Evolutionary conservation across 2,113 vertebrate genomes (phyloP), one percentile per base, ranked within the genome.

Genomic region (Rhinogobius similis): DNA sequence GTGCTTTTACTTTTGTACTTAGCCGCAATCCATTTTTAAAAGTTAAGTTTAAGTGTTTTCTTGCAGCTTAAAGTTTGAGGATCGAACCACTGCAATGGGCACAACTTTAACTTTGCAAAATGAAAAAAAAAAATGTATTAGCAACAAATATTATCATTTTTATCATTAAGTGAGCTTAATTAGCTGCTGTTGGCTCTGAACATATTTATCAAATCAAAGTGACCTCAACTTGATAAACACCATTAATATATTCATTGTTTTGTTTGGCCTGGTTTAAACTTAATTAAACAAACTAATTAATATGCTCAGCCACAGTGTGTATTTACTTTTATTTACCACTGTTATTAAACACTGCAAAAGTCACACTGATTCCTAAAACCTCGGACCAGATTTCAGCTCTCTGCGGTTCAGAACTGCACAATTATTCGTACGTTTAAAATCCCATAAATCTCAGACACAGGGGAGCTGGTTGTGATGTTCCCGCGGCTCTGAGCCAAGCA

Each of bases 401-500:
- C 12, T 50, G 39, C 67, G 43, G 36, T 41, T 62, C 70, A 61
- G 20, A 52, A 48, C 27, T 13, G 20, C 12, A 18, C 43, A 23
- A 43, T 44, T 26, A 50, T 48, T 12, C 62, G 65, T 27, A 4
- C 21, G 32, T 55, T 71, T 65, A 43, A 26, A 24, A 72, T 77
- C 58, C 50, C n/a, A 53, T 52, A 64, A 71, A 65, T 63, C 65
- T 18, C 46, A 71, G 39, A 66, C 48, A 65, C 10, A 75, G 68
- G 23, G 27, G 53, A 76, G 67, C 65, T 73, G 72, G 59, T 81
- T 48, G 52, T 39, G 27, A 26, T 79, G 23, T 13, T 52, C 64
- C 20, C 38, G 36, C n/a, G 65, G 36, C 68, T 58, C 72, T 84
- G 80, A 85, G 81, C 70, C 32, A 76, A 72, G 44, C 39, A 65